Percentiles rank a stretch among this genome's conserved stretches.
Evolutionary conservation across 2,113 vertebrate genomes (phyloP).

Genomic region (Ramphastos sulfuratus): DNA sequence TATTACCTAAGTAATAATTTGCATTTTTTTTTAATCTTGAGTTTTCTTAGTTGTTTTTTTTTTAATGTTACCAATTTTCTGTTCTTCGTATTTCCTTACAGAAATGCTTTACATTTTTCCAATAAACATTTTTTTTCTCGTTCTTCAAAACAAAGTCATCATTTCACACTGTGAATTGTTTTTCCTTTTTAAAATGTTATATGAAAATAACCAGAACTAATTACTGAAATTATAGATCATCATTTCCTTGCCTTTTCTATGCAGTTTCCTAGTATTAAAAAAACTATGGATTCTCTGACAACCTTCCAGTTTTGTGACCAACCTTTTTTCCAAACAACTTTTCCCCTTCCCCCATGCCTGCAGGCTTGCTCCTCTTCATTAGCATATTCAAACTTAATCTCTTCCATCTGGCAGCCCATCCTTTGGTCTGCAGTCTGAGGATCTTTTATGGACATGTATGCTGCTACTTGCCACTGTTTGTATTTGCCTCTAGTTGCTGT

Average conservation of each 20-base stretch:
- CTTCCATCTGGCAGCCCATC: slow-evolving; percentile 48
- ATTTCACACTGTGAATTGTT: background rate
- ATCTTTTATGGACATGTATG: slow-evolving; percentile 17
- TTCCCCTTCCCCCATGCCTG: slow-evolving; percentile 21
- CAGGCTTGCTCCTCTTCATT: slow-evolving; percentile 46
- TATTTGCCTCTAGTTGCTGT: background rate
- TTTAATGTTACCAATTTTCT: background rate
- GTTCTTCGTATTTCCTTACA: background rate
- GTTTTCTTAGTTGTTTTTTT: background rate
- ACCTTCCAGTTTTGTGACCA: slow-evolving; percentile 19
- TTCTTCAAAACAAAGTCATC: background rate
- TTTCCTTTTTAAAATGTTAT: background rate
- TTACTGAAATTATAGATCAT: background rate
- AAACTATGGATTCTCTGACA: slow-evolving; percentile 1
- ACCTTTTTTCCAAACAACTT: slow-evolving; percentile 12
- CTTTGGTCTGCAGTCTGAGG: background rate
- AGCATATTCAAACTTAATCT: slow-evolving; percentile 56
- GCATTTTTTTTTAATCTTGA: background rate
- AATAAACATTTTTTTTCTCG: background rate
- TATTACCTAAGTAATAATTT: background rate
- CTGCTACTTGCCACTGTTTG: background rate
- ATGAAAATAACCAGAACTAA: background rate
- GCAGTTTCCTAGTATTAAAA: background rate
- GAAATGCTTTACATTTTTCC: background rate
- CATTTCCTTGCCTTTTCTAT: background rate